A percentile compares a stretch with the other conserved stretches of the same genome.
phyloP scores from a whole-genome alignment of 2,797 vertebrate species.

The Eospalax fontanierii region DNA sequence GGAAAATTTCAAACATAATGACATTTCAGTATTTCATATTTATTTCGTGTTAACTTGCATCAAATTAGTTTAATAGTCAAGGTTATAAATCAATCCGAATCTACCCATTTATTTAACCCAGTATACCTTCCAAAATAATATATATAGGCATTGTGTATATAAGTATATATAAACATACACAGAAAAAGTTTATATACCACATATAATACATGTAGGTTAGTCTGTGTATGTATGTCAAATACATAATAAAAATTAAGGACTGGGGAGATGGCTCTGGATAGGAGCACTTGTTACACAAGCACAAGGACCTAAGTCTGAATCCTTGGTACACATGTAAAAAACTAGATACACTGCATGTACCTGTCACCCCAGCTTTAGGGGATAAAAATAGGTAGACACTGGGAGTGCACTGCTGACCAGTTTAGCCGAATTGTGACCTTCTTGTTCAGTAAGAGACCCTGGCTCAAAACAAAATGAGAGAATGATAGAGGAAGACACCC shows the following conservation, averaged over 20 bases:
- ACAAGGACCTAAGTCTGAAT: not conserved
- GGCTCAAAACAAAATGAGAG: not conserved
- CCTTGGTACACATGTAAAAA: not conserved
- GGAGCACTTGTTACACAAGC: no score
- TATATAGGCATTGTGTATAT: not conserved
- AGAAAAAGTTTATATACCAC: not conserved
- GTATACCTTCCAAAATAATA: not conserved
- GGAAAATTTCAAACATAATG: not conserved
- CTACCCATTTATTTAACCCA: not conserved
- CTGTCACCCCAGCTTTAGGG: not conserved
- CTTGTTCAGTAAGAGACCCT: not conserved
- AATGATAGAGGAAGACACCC: no score
- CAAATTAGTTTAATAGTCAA: constrained; percentile 46
- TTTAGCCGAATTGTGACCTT: not conserved
- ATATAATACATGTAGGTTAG: not conserved
- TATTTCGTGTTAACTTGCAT: not conserved
- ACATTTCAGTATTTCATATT: not conserved
- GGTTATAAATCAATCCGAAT: not conserved
- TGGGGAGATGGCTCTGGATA: not conserved
- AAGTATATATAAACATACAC: not conserved
- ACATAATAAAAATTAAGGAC: not conserved
- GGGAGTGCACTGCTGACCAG: not conserved
- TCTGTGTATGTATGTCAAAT: not conserved
- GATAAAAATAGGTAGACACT: not conserved
- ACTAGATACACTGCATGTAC: no score